These are phyloP conservation scores for Condylura cristata DNA, from an alignment of 2,113 vertebrate species.

Conservation along the genomic window DNA sequence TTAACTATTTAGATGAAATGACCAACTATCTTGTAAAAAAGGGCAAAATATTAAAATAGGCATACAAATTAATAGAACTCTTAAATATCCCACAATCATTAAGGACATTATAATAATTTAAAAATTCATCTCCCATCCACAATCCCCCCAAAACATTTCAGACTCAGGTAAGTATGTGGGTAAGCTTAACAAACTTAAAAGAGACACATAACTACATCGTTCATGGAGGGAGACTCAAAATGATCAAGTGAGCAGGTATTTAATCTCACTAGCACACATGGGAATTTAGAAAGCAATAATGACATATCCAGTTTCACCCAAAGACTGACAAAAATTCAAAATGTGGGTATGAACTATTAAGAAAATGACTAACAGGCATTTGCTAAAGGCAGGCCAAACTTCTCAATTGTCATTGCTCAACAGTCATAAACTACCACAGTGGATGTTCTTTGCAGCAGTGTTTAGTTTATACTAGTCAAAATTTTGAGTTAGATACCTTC, in stretches of 20 bases:
- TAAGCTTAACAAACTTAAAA: not conserved
- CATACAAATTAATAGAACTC: slow-evolving; percentile 15
- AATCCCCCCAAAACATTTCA: not conserved
- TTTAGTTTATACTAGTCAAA: not conserved
- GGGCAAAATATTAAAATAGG: slow-evolving; percentile 1
- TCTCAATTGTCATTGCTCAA: not conserved
- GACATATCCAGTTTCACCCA: not conserved
- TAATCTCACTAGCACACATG: not conserved
- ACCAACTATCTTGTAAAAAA: not conserved
- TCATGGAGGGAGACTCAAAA: not conserved
- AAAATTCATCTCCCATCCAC: not conserved
- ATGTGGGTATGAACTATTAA: not conserved
- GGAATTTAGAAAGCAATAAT: not conserved
- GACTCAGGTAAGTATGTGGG: not conserved
- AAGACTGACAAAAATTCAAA: not conserved
- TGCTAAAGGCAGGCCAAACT: not conserved
- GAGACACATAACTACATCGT: not conserved
- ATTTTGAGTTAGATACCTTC: not conserved
- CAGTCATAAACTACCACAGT: not conserved
- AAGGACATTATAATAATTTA: not conserved
- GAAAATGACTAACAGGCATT: not conserved
- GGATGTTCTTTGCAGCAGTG: not conserved
- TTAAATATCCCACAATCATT: not conserved
- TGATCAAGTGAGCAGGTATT: not conserved
- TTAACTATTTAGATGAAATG: not conserved